Evolutionary conservation across 2,797 vertebrate species (phyloP).

Genomic region (Synanceia verrucosa): DNA sequence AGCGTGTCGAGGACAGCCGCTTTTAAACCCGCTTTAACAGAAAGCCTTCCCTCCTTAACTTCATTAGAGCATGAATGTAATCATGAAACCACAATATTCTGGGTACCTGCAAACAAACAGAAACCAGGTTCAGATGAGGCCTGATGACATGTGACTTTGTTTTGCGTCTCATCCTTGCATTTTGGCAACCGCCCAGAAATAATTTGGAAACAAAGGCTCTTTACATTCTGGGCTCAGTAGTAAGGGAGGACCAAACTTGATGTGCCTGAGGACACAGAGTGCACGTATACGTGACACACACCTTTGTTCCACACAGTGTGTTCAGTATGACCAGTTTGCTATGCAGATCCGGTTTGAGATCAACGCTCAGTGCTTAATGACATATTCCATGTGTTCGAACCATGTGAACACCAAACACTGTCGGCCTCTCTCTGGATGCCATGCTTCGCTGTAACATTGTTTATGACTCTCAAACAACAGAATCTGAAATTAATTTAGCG

Average conservation of each 20-base stretch:
- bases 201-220: slow-evolving; percentile 67
- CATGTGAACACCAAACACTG: slow-evolving; percentile 40
- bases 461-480: slow-evolving; percentile 79
- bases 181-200: slow-evolving; percentile 64
- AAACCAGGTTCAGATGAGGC: slow-evolving; percentile 56
- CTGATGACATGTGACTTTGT: slow-evolving; percentile 63
- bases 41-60: slow-evolving; percentile 40
- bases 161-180: slow-evolving; percentile 44
- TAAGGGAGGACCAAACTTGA: slow-evolving; percentile 45
- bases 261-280: slow-evolving; percentile 38
- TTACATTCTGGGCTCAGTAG: slow-evolving; percentile 60
- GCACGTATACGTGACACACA: slow-evolving; percentile 36
- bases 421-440: slow-evolving; percentile 45
- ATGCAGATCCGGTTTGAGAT: slow-evolving; percentile 14
- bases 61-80: slow-evolving; percentile 27
- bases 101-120: slow-evolving; percentile 42
- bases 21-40: slow-evolving; percentile 41
- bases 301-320: slow-evolving; percentile 35
- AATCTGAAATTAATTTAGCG: slow-evolving; percentile 85
- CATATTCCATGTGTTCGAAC: slow-evolving; percentile 10
- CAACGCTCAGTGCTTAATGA: background rate
- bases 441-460: slow-evolving; percentile 71
- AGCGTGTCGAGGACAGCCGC: slow-evolving; percentile 45
- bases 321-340: slow-evolving; percentile 16
- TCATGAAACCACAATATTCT: slow-evolving; percentile 37